Evolutionary conservation across 2,888 invertebrate species (phyloP).

Genomic region (Flexamia atlantica): DNA sequence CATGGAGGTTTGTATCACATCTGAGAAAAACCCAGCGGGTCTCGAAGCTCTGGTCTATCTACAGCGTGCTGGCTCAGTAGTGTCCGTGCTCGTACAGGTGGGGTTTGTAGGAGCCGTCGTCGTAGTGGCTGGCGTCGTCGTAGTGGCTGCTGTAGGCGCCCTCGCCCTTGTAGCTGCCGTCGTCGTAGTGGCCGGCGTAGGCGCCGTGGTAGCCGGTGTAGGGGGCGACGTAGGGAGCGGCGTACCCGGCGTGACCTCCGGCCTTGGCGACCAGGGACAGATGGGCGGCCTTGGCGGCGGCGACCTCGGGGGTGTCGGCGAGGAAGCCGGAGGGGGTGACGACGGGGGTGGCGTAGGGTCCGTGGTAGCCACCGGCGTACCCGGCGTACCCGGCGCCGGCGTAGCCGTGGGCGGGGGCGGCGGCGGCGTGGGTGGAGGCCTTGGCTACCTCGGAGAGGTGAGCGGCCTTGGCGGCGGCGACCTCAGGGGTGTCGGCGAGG

Average conservation of each 20-base stretch:
- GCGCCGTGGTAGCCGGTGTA: constrained; percentile 24
- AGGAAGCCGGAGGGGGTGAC: constrained; percentile 60
- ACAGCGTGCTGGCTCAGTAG: constrained; percentile 28
- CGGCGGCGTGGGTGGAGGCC: constrained; percentile 63
- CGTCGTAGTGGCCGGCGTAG: constrained; percentile 12
- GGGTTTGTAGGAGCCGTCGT: constrained; percentile 62
- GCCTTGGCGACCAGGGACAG: constrained; percentile 37
- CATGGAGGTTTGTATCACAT: constrained; percentile 43
- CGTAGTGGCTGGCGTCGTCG: constrained; percentile 46
- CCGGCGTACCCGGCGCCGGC: constrained; percentile 55
- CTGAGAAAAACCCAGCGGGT: constrained; percentile 56
- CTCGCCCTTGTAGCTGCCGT: constrained; percentile 39
- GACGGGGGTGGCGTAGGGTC: constrained; percentile 49
- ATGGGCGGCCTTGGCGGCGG: constrained; percentile 60
- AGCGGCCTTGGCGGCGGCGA: constrained; percentile 72
- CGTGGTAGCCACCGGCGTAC: constrained; percentile 54
- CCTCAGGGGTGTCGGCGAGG: constrained; percentile 71
- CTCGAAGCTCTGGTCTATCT: constrained; percentile 54
- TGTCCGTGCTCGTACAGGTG: constrained; percentile 60
- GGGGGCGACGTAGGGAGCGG: constrained; percentile 46
- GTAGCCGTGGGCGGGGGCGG: constrained; percentile 54
- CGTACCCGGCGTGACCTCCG: constrained; percentile 31
- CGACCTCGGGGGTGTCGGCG: constrained; percentile 64
- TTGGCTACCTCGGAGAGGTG: constrained; percentile 74
- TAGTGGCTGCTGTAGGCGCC: constrained; percentile 24